These are phyloP conservation scores for Rhyacophila brunnea DNA, from an alignment of 1,140 invertebrate species.

Conservation along the genomic window DNA sequence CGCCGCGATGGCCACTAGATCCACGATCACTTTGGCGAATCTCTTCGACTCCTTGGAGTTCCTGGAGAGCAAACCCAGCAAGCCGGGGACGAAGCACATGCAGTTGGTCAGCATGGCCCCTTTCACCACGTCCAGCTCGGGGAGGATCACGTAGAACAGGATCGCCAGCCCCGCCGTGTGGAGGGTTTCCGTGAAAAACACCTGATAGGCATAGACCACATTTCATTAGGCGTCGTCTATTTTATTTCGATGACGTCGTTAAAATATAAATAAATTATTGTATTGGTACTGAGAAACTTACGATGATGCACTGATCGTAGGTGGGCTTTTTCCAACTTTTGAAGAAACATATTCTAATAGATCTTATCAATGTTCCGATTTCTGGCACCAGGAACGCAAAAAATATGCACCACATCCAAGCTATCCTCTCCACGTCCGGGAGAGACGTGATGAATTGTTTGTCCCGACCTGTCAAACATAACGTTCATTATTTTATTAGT, in stretches of 20 bases:
- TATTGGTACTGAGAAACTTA: too few species aligned
- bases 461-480: conserved; percentile 68
- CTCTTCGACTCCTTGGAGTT: conserved; percentile 78
- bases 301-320: conserved; percentile 62
- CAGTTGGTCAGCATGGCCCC: conserved; percentile 93
- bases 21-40: conserved; percentile 77
- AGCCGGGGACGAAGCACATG: conserved; percentile 79
- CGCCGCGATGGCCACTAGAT: conserved; percentile 77
- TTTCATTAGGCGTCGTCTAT: too few species aligned
- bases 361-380: conserved; percentile 79
- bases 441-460: conserved; percentile 76
- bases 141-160: conserved; percentile 83
- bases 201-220: conserved; percentile 47
- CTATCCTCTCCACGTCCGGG: conserved; percentile 79
- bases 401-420: conserved; percentile 92
- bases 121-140: conserved; percentile 87
- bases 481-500: too few species aligned
- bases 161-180: conserved; percentile 83
- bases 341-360: conserved; percentile 86
- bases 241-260: too few species aligned
- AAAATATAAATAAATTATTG: too few species aligned
- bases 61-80: conserved; percentile 72
- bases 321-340: conserved; percentile 74
- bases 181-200: conserved; percentile 80
- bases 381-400: conserved; percentile 86